These are phyloP conservation scores for Promerops cafer DNA, from an alignment of 2,113 vertebrate species.

Conservation along the genomic window DNA sequence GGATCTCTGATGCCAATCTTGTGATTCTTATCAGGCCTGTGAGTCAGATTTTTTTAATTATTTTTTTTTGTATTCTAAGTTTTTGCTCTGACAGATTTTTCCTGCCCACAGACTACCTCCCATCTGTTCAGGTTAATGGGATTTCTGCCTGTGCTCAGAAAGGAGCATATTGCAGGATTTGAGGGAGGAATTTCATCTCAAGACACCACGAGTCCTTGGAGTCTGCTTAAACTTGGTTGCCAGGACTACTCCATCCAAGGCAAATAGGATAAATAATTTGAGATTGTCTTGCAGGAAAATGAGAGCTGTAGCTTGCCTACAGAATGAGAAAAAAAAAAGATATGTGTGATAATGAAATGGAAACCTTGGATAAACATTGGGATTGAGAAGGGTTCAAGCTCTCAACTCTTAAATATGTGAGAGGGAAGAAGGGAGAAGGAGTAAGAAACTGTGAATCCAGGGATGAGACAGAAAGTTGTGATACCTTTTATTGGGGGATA, in stretches of 20 bases:
- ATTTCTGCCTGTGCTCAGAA: not conserved
- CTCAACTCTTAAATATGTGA: not conserved
- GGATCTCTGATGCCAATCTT: not conserved
- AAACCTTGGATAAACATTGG: not conserved
- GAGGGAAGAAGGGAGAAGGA: not conserved
- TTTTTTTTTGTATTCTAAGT: not conserved
- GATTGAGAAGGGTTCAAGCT: not conserved
- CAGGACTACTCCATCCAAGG: not conserved
- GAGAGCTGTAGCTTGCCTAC: not conserved
- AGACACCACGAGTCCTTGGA: not conserved
- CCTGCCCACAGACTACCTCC: conserved; percentile 41
- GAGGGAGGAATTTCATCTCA: not conserved
- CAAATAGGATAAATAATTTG: not conserved
- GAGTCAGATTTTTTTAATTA: not conserved
- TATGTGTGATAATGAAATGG: not conserved
- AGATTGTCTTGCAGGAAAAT: not conserved
- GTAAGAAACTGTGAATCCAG: not conserved
- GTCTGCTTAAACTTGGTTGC: conserved; percentile 17
- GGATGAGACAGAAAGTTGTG: not conserved
- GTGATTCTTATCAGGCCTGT: conserved; percentile 29
- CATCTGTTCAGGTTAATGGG: conserved; percentile 53
- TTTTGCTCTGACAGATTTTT: conserved; percentile 36
- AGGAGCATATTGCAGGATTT: conserved; percentile 5
- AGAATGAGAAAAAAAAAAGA: not conserved
- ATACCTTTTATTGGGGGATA: not conserved